These are phyloP conservation scores for Gavialis gangeticus DNA, from an alignment of 2,113 vertebrate species.

Conservation along the genomic window DNA sequence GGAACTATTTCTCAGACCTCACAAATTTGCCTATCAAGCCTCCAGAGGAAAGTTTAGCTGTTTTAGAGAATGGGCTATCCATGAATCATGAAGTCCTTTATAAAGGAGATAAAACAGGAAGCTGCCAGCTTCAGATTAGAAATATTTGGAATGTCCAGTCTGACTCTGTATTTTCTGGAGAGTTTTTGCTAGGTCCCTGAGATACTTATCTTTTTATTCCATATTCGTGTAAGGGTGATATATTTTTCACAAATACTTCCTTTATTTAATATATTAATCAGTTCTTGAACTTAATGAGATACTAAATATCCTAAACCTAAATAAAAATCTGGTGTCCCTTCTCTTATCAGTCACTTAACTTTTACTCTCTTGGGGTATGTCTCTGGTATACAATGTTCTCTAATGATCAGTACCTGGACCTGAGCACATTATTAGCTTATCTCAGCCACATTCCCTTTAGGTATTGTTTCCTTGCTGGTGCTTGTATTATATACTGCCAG, in stretches of 20 bases:
- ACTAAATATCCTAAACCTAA: neutral
- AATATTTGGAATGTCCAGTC: neutral
- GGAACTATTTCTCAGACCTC: neutral
- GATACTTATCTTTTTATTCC: neutral
- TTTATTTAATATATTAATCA: neutral
- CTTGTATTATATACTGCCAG: neutral
- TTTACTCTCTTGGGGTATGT: neutral
- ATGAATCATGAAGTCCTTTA: too few species aligned
- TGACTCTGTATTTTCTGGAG: neutral
- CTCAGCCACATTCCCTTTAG: too few species aligned
- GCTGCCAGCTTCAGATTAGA: neutral
- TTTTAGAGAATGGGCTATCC: too few species aligned
- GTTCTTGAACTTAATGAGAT: neutral
- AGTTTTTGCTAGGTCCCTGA: neutral
- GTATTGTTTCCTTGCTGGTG: neutral
- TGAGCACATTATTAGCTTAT: too few species aligned
- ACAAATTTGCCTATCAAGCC: neutral
- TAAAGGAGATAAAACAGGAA: too few species aligned
- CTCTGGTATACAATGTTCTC: neutral
- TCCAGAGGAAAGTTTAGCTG: neutral
- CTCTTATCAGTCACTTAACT: neutral
- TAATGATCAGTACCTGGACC: neutral
- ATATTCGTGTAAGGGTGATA: too few species aligned
- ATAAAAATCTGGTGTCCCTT: neutral
- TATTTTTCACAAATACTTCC: neutral